A percentile compares a stretch with the other conserved stretches of the same genome.
Evolutionary conservation across 2,888 invertebrate species (phyloP).

Genomic region (Thera obeliscata): DNA sequence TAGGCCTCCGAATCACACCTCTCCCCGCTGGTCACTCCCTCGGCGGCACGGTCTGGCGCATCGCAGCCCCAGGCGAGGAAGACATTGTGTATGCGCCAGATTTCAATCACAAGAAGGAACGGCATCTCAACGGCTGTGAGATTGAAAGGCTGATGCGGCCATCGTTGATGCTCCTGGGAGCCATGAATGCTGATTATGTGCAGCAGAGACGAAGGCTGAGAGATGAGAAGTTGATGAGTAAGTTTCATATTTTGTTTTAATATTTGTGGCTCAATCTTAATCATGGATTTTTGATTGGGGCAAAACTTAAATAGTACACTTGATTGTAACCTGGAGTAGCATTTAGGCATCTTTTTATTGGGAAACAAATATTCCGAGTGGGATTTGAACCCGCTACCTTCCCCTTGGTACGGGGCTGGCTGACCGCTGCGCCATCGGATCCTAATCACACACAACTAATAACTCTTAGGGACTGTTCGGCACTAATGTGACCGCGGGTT

Average conservation of each 20-base stretch:
- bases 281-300: too few relatives aligned
- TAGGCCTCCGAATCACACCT: slow-evolving; percentile 97
- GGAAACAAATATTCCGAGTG: too few relatives aligned
- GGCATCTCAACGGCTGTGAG: slow-evolving; percentile 98
- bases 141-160: slow-evolving; percentile 95
- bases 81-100: slow-evolving; percentile 99
- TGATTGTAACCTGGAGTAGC: too few relatives aligned
- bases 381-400: too few relatives aligned
- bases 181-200: slow-evolving; percentile 97
- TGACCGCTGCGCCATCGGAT: too few relatives aligned
- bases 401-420: too few relatives aligned
- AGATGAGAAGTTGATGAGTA: slow-evolving; percentile 98
- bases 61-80: slow-evolving; percentile 98
- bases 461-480: too few relatives aligned
- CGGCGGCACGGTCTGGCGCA: slow-evolving; percentile 99
- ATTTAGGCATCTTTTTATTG: too few relatives aligned
- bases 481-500: too few relatives aligned
- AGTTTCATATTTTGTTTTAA: slow-evolving; percentile 51
- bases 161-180: slow-evolving; percentile 96
- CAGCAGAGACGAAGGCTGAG: slow-evolving; percentile 95
- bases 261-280: too few relatives aligned
- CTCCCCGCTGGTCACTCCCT: slow-evolving; percentile 99
- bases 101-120: slow-evolving; percentile 99
- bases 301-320: too few relatives aligned
- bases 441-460: too few relatives aligned